A percentile compares a stretch with the other conserved stretches of the same genome.
These are phyloP conservation scores for Falco berigora DNA, from an alignment of 2,797 vertebrate species.

Conservation along the genomic window DNA sequence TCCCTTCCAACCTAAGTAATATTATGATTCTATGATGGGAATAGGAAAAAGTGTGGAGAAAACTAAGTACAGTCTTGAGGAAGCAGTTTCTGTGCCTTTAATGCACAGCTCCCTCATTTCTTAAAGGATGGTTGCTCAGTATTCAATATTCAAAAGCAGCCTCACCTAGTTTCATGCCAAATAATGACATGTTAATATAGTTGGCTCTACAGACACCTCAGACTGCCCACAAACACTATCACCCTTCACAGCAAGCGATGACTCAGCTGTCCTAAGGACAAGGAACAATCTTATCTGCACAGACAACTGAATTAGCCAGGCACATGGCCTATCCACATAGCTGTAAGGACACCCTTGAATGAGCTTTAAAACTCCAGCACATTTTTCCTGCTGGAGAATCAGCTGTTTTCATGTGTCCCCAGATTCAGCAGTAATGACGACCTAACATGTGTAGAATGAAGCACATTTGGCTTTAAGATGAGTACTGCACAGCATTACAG, in stretches of 20 bases:
- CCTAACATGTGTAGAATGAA: neutral
- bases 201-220: neutral
- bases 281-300: neutral
- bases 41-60: neutral
- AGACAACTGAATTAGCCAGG: neutral
- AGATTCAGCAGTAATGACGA: neutral
- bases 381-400: neutral
- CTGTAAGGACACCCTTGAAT: neutral
- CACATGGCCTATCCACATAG: neutral
- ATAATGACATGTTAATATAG: neutral
- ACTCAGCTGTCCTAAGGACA: neutral
- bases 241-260: neutral
- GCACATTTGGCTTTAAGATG: neutral
- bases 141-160: neutral
- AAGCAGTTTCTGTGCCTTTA: neutral
- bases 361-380: neutral
- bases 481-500: neutral
- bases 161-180: neutral
- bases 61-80: neutral
- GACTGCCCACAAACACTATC: neutral
- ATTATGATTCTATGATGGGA: neutral
- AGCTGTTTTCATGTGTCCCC: neutral
- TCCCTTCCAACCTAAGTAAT: neutral
- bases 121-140: neutral
- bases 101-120: neutral